These are phyloP conservation scores for Conomelus anceps DNA, from an alignment of 2,888 invertebrate genomes.

Conservation along the genomic window DNA sequence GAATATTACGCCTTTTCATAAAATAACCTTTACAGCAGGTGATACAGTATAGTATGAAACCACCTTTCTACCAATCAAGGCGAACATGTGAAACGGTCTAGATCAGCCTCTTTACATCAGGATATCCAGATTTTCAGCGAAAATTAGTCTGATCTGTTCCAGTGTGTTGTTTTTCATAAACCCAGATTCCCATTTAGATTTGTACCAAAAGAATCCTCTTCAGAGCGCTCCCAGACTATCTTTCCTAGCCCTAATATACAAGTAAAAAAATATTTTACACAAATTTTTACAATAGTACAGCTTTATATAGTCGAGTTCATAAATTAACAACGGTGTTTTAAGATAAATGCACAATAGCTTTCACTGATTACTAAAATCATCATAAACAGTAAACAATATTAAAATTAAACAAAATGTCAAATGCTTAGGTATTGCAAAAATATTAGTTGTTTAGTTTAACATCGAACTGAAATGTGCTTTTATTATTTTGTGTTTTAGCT, in stretches of 20 bases:
- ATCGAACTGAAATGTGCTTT: conserved; percentile 17
- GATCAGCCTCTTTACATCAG: not conserved
- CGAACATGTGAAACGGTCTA: not conserved
- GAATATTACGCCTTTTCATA: not conserved
- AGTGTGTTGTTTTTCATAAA: not conserved
- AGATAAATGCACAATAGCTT: not conserved
- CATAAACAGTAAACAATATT: conserved; percentile 11
- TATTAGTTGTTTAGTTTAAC: conserved; percentile 19
- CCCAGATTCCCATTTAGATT: not conserved
- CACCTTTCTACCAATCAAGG: not conserved
- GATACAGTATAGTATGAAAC: too few relatives aligned
- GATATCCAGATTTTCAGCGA: not conserved
- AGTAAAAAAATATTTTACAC: conserved; percentile 28
- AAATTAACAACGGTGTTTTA: not conserved
- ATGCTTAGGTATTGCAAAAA: not conserved
- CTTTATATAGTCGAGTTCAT: conserved; percentile 1
- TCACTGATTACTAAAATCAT: not conserved
- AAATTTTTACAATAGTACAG: conserved; percentile 24
- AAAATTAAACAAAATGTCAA: conserved; percentile 19
- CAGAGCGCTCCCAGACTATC: conserved; percentile 1
- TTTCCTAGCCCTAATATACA: conserved; percentile 20
- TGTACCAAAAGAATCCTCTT: conserved; percentile 2
- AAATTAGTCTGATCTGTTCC: not conserved
- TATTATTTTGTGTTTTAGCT: not conserved
- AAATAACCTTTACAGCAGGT: not conserved